Base-by-base conservation (phyloP, 2,113 vertebrate genomes). In the Chaetops frenatus region DNA sequence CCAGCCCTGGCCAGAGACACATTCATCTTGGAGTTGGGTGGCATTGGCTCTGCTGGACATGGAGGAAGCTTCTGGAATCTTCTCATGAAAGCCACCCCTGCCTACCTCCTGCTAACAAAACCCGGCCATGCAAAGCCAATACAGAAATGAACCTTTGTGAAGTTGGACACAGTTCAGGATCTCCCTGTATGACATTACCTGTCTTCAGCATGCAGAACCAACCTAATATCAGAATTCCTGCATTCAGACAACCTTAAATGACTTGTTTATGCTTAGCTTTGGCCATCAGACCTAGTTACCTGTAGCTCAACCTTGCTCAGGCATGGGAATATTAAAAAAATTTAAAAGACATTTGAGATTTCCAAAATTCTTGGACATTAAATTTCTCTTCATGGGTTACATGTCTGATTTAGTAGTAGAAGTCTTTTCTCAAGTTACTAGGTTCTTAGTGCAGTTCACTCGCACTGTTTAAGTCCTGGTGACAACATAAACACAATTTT, bases 11-110 rank as follows among this genome's bases (percentile, higher is more conserved):
- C 8, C 50, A 65, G 50, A n/a, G 60, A 4, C 35, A 23, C 10
- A 20, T 47, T 64, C 0, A 0, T 29, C 17, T n/a, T 48, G 42
- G 20, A 65, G 35, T 23, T 2, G 1, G 42, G 15, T 48, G 29
- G 5, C n/a, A 65, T 20, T 48, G 24, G 12, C 20, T 24, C 29
- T 74, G 1, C 24, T 29, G 29, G 22, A 47, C 22, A 33, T 16
- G 17, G 12, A 48, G 23, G 12, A 65, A 40, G 28, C n/a, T 65
- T 56, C 24, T 56, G n/a, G 19, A 65, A 74, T 33, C 42, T 65
- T 40, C 29, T 48, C 12, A 48, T 6, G 31, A n/a, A n/a, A 47
- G 15, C 12, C n/a, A 64, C 2, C 7, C 29, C 24, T n/a, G 70
- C n/a, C 47, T 15, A 12, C 7, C 15, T n/a, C 15, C 10, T 2